A percentile compares a stretch with the other conserved stretches of the same genome.
These are phyloP conservation scores for Sebastes jordani DNA, from an alignment of 2,797 vertebrate genomes.

Conservation along the genomic window DNA sequence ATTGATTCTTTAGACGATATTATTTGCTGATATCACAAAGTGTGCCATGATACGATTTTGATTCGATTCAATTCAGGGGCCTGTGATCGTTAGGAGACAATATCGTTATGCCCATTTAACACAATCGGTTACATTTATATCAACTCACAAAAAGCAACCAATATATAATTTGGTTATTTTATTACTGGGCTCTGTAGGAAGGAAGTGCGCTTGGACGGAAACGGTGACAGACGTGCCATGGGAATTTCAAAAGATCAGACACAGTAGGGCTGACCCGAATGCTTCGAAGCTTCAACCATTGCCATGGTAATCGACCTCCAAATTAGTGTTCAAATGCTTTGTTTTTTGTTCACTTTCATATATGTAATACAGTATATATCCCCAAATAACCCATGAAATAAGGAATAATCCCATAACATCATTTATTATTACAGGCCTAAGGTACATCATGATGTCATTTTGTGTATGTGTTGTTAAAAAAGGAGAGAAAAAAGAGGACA, in stretches of 20 bases:
- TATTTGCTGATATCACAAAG: neutral
- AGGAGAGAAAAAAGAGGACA: neutral
- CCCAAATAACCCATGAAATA: no score
- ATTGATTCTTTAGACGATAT: neutral
- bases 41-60: neutral
- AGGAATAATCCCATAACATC: no score
- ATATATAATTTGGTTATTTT: neutral
- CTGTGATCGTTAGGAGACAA: neutral
- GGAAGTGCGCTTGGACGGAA: neutral
- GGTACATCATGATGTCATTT: neutral
- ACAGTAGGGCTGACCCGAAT: no score
- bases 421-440: no score
- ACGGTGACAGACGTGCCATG: neutral
- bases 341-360: accelerated
- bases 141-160: no score
- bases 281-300: no score
- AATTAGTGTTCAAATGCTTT: no score
- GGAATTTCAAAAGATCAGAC: neutral
- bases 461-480: neutral
- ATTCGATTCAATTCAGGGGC: neutral
- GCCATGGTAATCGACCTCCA: no score
- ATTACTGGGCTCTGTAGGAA: neutral
- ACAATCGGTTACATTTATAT: neutral
- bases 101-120: neutral
- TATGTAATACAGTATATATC: no score